Percentiles rank a stretch among this genome's conserved stretches.
phyloP scores from a whole-genome alignment of 2,113 vertebrate species.

The Pogona vitticeps region DNA sequence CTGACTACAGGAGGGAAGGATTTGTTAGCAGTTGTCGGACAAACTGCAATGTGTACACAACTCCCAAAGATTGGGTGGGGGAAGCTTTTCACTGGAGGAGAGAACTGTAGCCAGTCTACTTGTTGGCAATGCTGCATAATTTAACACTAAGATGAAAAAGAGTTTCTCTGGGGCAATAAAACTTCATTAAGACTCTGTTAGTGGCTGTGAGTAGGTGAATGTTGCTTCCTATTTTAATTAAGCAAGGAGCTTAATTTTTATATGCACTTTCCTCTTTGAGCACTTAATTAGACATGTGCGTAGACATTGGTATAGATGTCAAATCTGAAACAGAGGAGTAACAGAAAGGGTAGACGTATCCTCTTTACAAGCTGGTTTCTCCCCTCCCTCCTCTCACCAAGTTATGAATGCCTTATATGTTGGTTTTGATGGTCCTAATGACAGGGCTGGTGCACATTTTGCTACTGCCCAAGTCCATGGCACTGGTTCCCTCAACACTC shows the following conservation, averaged over 20 bases:
- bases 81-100: not conserved
- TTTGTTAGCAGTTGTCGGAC: not conserved
- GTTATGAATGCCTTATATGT: not conserved
- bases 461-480: too few species aligned
- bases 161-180: not conserved
- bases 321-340: not conserved
- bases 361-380: not conserved
- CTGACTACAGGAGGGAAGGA: not conserved
- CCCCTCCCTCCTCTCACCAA: not conserved
- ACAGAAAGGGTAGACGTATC: not conserved
- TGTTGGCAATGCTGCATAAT: not conserved
- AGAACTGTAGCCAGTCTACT: not conserved
- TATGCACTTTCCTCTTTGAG: not conserved
- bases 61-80: not conserved
- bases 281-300: not conserved
- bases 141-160: not conserved
- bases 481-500: too few species aligned
- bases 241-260: conserved; percentile 2
- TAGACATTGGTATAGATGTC: not conserved
- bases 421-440: too few species aligned
- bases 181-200: conserved; percentile 4
- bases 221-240: not conserved
- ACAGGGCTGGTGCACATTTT: too few species aligned
- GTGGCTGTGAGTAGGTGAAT: not conserved
- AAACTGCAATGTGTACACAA: not conserved